Percentiles rank a stretch among this genome's conserved stretches.
phyloP scores from a whole-genome alignment of 2,888 invertebrate genomes.

The Xanthorhoe spadicearia region DNA sequence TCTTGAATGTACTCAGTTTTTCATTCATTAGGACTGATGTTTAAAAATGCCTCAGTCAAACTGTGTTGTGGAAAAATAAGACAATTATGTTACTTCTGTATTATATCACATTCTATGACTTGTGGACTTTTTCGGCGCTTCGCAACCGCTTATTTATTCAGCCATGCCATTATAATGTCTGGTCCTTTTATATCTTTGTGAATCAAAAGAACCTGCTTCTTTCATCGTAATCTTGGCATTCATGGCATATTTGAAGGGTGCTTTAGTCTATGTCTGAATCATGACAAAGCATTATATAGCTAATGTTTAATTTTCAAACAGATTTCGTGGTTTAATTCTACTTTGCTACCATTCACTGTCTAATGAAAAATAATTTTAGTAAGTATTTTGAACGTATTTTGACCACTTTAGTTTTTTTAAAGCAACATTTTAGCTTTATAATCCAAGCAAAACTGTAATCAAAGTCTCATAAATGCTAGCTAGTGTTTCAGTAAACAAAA shows the following conservation, averaged over 20 bases:
- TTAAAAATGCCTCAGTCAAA: neutral
- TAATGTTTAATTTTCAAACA: neutral
- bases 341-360: neutral
- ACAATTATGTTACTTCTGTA: conserved; percentile 4
- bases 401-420: neutral
- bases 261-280: conserved; percentile 3
- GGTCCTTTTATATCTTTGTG: conserved; percentile 19
- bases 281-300: neutral
- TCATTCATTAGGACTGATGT: neutral
- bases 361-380: neutral
- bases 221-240: conserved; percentile 22
- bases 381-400: neutral
- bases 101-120: conserved; percentile 26
- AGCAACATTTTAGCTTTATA: too few relatives aligned
- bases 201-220: conserved; percentile 28
- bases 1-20: too few relatives aligned
- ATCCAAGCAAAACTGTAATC: too few relatives aligned
- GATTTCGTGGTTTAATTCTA: neutral
- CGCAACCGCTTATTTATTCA: conserved; percentile 27
- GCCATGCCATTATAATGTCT: conserved; percentile 17
- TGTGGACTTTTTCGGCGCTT: conserved; percentile 16
- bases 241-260: neutral
- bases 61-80: neutral
- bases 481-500: neutral
- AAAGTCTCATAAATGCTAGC: too few relatives aligned